A percentile compares a stretch with the other conserved stretches of the same genome.
phyloP scores from a whole-genome alignment of 2,888 invertebrate species.

The Melipona bicolor region DNA sequence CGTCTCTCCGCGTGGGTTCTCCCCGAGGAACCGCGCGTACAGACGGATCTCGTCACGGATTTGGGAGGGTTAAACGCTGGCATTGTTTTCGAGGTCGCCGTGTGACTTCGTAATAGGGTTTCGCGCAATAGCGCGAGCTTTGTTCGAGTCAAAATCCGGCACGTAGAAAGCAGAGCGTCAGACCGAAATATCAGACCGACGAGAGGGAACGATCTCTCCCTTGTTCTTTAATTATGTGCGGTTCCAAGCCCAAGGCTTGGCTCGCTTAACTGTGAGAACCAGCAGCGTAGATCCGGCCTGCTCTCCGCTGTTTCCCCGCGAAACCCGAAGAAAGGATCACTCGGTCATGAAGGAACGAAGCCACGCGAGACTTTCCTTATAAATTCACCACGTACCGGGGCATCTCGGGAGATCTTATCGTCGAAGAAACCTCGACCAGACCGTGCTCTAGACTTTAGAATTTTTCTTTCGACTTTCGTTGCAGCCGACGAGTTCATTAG shows the following conservation, averaged over 20 bases:
- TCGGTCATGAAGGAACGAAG: slow-evolving; percentile 58
- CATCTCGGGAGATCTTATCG: slow-evolving; percentile 13
- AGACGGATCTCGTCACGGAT: slow-evolving; percentile 9
- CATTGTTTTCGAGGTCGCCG: slow-evolving; percentile 41
- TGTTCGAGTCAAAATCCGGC: slow-evolving; percentile 35
- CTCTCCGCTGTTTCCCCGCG: slow-evolving; percentile 48
- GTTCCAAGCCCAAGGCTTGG: slow-evolving; percentile 54
- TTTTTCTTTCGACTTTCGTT: neutral
- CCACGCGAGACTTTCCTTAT: slow-evolving; percentile 39
- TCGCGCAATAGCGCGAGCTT: slow-evolving; percentile 47
- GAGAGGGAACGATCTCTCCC: slow-evolving; percentile 58
- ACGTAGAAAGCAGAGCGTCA: slow-evolving; percentile 46
- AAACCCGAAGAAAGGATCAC: slow-evolving; percentile 60
- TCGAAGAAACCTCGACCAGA: neutral
- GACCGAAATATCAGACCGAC: slow-evolving; percentile 58
- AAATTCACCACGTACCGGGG: neutral
- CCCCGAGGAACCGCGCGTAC: neutral
- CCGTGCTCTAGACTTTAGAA: neutral
- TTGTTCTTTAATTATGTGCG: slow-evolving; percentile 71
- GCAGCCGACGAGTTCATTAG: neutral
- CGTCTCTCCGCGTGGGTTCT: no score
- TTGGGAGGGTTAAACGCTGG: slow-evolving; percentile 15
- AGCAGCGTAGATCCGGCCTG: slow-evolving; percentile 72
- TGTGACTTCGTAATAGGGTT: slow-evolving; percentile 40
- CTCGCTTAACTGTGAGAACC: slow-evolving; percentile 73